These are phyloP conservation scores for Anableps anableps DNA, from an alignment of 2,797 vertebrate genomes.

Conservation along the genomic window DNA sequence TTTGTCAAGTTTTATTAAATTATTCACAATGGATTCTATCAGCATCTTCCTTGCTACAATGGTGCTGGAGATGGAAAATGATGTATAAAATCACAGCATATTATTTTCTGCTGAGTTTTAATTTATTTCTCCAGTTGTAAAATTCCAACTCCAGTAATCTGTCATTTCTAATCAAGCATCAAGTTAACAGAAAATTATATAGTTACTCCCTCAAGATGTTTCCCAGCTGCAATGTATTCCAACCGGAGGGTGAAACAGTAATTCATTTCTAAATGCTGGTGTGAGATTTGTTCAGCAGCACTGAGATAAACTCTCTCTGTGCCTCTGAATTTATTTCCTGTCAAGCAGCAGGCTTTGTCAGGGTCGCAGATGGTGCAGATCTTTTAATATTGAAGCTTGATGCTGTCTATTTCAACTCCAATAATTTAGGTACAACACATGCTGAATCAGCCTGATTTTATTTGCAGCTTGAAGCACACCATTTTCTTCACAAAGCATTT, in stretches of 20 bases:
- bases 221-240: neutral
- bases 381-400: slow-evolving; percentile 27
- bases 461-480: neutral
- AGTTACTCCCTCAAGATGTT: neutral
- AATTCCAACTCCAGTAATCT: neutral
- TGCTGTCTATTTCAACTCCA: neutral
- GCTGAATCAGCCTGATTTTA: neutral
- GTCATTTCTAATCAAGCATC: neutral
- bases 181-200: neutral
- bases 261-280: slow-evolving; percentile 5
- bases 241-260: neutral
- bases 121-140: neutral
- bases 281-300: slow-evolving; percentile 12
- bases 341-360: slow-evolving; percentile 26
- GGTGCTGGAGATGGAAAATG: neutral
- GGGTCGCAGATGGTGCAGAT: slow-evolving; percentile 23
- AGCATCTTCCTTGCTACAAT: neutral
- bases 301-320: slow-evolving; percentile 16
- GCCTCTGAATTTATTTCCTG: slow-evolving; percentile 23
- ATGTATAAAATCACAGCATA: neutral
- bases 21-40: neutral
- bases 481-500: neutral
- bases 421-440: neutral
- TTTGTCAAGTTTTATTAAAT: neutral
- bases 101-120: neutral